Evolutionary conservation across 2,888 invertebrate species (phyloP), one percentile per base, ranked within the genome.

Genomic region (Periphyllus acericola): DNA sequence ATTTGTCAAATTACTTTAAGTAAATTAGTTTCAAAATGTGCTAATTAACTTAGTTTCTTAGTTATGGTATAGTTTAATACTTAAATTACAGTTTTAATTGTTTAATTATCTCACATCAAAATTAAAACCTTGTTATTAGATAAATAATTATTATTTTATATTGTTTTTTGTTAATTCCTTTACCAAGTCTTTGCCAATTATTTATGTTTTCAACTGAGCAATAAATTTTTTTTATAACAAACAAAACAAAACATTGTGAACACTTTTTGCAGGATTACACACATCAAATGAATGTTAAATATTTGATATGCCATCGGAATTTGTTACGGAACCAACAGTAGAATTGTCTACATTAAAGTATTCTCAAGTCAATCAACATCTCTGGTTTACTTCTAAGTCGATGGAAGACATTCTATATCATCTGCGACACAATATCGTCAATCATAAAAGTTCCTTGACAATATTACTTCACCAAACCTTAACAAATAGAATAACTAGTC

Each of bases 281-380:
- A 6, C 40, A 81, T 81, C 87, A 87, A 86, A 87, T 87, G 87
- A 81, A 21, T 87, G 66, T 81, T 87, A 87, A 81, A 32, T 81
- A 81, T 81, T 81, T 87, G 87, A 81, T 87, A 87, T 87, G 87
- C 80, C 74, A 87, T 81, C 74, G 40, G 87, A 72, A 87, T 87
- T 87, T 81, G 46, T 32, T 87, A 81, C 87, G 32, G 32, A 75
- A 66, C 79, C 72, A 29, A 66, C 66, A 87, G 87, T 87, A 87
- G 87, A 87, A 74, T 68, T 74, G 40, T 87, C 87, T 87, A 87
- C 81, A 75, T 34, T 60, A 36, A 81, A 74, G 25, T 74, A 66
- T 74, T 74, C 60, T 87, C 80, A 81, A 87, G 75, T 84, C 68
- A 78, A 68, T 52, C 83, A 60, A 83, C 76, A 34, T 68, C n/a